Conservation (phyloP, 2,113 vertebrate genomes). For the Xenopus borealis region DNA sequence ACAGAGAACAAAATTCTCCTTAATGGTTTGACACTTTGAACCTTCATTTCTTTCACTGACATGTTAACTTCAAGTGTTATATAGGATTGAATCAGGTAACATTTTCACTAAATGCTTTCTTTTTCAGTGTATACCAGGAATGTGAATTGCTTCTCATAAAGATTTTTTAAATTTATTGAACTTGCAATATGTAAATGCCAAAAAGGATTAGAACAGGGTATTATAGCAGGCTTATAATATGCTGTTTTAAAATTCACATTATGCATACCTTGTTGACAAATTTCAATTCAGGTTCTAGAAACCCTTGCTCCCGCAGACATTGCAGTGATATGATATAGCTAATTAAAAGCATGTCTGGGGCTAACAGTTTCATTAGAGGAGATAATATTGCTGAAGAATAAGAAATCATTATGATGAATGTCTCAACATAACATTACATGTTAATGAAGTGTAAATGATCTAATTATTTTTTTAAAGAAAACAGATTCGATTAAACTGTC, state of each 20-base stretch:
- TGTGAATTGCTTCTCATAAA: too few species aligned
- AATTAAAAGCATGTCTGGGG: slow-evolving; percentile 94
- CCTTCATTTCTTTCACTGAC: too few species aligned
- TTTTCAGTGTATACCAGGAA: too few species aligned
- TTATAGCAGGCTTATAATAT: background rate
- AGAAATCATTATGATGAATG: slow-evolving; percentile 99
- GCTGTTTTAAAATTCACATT: slow-evolving; percentile 25
- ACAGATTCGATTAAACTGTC: slow-evolving; percentile 99
- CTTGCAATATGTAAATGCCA: too few species aligned
- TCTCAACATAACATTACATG: slow-evolving; percentile 86
- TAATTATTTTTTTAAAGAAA: slow-evolving; percentile 99
- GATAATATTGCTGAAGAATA: slow-evolving; percentile 98
- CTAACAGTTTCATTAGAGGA: slow-evolving; percentile 99
- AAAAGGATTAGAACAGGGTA: background rate
- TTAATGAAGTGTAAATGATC: slow-evolving; percentile 99
- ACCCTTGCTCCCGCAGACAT: slow-evolving; percentile 60
- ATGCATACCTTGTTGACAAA: slow-evolving; percentile 36
- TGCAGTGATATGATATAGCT: slow-evolving; percentile 90
- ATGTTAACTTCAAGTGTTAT: too few species aligned
- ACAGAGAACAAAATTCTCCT: too few species aligned
- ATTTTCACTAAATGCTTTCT: too few species aligned
- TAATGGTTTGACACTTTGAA: too few species aligned
- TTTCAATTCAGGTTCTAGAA: slow-evolving; percentile 53
- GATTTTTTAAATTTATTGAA: too few species aligned
- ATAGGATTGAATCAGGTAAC: too few species aligned